Evolutionary conservation across 2,888 invertebrate species (phyloP).

Genomic region (Cryptocheilus praepositus): DNA sequence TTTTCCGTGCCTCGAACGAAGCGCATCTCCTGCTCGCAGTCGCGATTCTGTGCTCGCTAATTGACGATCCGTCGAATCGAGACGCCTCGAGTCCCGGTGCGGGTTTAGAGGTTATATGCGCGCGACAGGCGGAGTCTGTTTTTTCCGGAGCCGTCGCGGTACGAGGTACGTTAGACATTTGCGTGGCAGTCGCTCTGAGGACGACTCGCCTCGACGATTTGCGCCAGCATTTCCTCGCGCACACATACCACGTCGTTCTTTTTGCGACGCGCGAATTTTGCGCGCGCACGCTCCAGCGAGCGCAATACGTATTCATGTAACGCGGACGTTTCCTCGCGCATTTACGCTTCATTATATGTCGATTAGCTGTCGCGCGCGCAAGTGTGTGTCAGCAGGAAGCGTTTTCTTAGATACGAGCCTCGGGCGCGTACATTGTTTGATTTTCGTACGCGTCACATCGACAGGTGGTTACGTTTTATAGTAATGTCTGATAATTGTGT

Average conservation of each 20-base stretch:
- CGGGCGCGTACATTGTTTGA: too few species aligned
- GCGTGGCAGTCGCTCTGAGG: slow-evolving; percentile 1
- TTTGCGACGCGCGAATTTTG: too few species aligned
- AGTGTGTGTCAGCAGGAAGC: too few species aligned
- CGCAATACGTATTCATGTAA: too few species aligned
- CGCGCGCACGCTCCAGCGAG: too few species aligned
- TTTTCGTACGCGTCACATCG: too few species aligned
- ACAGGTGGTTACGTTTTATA: too few species aligned
- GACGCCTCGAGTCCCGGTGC: neutral
- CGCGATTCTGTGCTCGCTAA: neutral
- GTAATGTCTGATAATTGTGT: too few species aligned
- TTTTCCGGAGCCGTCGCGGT: slow-evolving; percentile 22
- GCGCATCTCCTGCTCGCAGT: neutral
- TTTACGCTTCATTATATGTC: too few species aligned
- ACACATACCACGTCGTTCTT: neutral
- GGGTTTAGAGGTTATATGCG: slow-evolving; percentile 35
- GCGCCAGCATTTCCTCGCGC: neutral
- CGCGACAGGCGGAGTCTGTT: neutral
- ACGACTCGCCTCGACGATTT: neutral
- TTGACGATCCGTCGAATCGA: neutral
- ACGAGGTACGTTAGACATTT: neutral
- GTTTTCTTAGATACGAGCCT: too few species aligned
- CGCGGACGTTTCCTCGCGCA: too few species aligned
- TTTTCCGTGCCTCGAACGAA: neutral
- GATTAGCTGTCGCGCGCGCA: too few species aligned